A percentile compares a stretch with the other conserved stretches of the same genome.
Conservation (phyloP, 2,113 vertebrate species). For the Phyllostomus hastatus region DNA sequence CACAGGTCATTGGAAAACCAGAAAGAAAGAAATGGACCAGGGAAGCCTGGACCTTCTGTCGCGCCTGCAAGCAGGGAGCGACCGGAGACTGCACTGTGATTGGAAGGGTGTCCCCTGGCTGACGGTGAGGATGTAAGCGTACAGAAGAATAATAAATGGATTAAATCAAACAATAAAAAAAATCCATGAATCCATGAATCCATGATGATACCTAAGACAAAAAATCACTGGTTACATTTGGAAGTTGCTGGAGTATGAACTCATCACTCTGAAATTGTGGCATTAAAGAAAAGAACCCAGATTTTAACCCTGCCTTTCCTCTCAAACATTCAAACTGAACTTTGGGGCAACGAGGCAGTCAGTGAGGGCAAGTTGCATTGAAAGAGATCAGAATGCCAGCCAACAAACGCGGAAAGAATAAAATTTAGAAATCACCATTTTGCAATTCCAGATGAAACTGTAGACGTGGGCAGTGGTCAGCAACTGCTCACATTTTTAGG, state of each 20-base stretch:
- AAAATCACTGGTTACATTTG: background rate
- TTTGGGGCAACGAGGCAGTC: background rate
- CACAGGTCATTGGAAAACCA: no score
- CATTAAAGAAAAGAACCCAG: background rate
- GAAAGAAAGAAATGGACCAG: background rate
- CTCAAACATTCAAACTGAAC: background rate
- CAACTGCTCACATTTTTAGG: background rate
- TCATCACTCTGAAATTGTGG: background rate
- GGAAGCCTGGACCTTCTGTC: background rate
- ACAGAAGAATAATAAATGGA: background rate
- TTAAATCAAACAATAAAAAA: background rate
- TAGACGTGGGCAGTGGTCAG: background rate
- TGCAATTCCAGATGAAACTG: background rate
- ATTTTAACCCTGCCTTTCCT: background rate
- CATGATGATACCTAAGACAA: background rate
- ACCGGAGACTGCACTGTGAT: background rate
- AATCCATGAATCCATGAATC: background rate
- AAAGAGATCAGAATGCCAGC: background rate
- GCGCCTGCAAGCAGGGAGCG: background rate
- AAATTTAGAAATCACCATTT: slow-evolving; percentile 4
- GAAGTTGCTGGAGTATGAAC: background rate
- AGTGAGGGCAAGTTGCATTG: background rate
- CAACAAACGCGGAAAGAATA: background rate
- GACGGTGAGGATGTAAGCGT: background rate
- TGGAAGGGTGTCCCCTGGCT: background rate